Evolutionary conservation across 2,113 vertebrate genomes (phyloP).

Genomic region (Pluvianellus socialis): DNA sequence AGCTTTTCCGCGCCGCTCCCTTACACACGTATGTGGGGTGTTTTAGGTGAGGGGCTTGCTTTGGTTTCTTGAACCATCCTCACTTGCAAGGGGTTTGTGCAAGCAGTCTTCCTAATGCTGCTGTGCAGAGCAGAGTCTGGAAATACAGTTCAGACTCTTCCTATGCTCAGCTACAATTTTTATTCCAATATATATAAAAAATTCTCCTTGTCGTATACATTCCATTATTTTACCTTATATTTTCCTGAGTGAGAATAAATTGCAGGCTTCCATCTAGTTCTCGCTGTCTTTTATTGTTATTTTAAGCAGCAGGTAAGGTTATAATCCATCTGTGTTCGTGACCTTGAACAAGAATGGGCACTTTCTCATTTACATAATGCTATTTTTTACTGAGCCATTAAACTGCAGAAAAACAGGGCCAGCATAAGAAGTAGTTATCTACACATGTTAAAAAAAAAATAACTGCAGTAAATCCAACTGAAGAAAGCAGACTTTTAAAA

Average conservation of each 20-base stretch:
- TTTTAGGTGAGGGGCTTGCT: not conserved
- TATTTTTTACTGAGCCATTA: conserved; percentile 60
- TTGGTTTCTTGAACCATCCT: not conserved
- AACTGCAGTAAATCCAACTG: conserved; percentile 12
- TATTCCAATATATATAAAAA: not conserved
- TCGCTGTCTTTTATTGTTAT: conserved; percentile 6
- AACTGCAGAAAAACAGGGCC: conserved; percentile 36
- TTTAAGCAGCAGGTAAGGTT: conserved; percentile 58
- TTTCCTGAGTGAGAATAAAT: not conserved
- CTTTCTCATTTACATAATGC: conserved; percentile 67
- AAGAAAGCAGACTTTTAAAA: conserved; percentile 11
- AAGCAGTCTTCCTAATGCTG: not conserved
- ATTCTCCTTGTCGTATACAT: not conserved
- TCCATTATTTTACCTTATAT: not conserved
- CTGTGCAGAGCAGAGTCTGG: not conserved
- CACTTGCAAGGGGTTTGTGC: not conserved
- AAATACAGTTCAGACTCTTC: not conserved
- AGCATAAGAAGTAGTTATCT: conserved; percentile 42
- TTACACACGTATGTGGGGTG: not conserved
- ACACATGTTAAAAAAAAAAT: conserved; percentile 43
- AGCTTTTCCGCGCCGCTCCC: not conserved
- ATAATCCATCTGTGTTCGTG: conserved; percentile 40
- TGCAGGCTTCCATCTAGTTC: not conserved
- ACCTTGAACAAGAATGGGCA: conserved; percentile 40
- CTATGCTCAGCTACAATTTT: not conserved